These are phyloP conservation scores for Lasioglossum marginatum DNA, from an alignment of 2,888 invertebrate genomes.

Conservation along the genomic window DNA sequence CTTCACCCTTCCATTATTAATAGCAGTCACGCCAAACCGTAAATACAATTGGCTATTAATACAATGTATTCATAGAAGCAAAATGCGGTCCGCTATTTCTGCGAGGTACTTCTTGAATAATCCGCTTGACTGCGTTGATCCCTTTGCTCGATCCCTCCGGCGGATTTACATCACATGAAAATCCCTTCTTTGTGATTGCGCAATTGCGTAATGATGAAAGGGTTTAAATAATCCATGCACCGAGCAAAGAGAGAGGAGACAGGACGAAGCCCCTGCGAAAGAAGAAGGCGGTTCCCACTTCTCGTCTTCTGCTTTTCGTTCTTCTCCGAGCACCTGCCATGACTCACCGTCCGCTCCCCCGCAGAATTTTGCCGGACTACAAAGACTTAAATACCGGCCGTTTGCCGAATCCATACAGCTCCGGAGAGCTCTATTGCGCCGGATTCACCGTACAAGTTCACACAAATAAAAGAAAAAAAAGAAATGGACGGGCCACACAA, in stretches of 20 bases:
- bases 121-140: background rate
- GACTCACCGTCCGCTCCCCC: constrained; percentile 83
- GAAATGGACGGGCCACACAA: constrained; percentile 59
- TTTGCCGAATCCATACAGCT: constrained; percentile 76
- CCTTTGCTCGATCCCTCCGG: background rate
- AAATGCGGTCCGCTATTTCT: background rate
- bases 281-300: constrained; percentile 64
- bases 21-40: background rate
- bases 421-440: constrained; percentile 65
- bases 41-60: background rate
- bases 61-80: background rate
- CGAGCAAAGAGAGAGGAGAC: constrained; percentile 30
- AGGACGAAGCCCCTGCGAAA: constrained; percentile 56
- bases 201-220: constrained; percentile 31
- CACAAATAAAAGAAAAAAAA: constrained; percentile 34
- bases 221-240: constrained; percentile 15
- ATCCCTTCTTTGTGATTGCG: constrained; percentile 23
- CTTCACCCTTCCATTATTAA: background rate
- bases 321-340: constrained; percentile 80
- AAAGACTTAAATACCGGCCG: constrained; percentile 82
- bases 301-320: constrained; percentile 66
- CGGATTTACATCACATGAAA: background rate
- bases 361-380: constrained; percentile 82
- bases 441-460: constrained; percentile 62
- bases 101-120: background rate